Base-by-base conservation (phyloP, 2,797 vertebrate genomes). In the Pseudocheirus occidentalis region DNA sequence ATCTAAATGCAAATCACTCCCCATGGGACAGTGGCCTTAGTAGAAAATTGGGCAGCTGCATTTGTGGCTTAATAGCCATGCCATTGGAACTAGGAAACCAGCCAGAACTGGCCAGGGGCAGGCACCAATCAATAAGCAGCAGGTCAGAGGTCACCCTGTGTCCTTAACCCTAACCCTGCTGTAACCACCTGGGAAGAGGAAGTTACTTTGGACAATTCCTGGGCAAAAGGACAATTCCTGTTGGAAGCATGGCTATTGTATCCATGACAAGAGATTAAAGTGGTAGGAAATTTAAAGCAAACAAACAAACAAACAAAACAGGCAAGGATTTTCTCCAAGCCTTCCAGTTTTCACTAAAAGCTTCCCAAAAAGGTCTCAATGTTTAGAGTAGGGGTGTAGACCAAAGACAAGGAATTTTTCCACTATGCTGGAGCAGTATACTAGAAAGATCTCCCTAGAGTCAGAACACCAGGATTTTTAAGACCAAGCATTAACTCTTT, bases 1-100 rank as follows among this genome's bases (percentile, higher is more conserved):
- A 94, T 93, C 87, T 91, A 92, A 94, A 87, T 91, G 94, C 34
- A 18, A 52, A 4, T 34, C 55, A 18, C 27, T 91, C 90, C 46
- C 52, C 27, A 0, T 0, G 40, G 87, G 96, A 46, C 66, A 56
- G 29, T 1, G 93, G 53, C 91, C 93, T 94, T 34, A 91, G 96
- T 93, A 57, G 54, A 91, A 73, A 90, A 40, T 2, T 53, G 57
- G 90, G n/a, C 31, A n/a, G 57, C 31, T 46, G 52, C 93, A 16
- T 21, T 34, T 0, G 0, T 92, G 94, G 40, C 6, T 93, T 94
- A 81, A 62, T 0, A 1, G 13, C 53, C 34, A 24, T 66, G 13
- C 34, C 93, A 34, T 40, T 27, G 13, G 13, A 52, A 73, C 87
- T 7, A 2, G 92, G 93, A 90, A 90, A 27, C n/a, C 21, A 11